Evolutionary conservation across 2,888 invertebrate genomes (phyloP), one percentile per base, ranked within the genome.

Genomic region (Deilephila elpenor): DNA sequence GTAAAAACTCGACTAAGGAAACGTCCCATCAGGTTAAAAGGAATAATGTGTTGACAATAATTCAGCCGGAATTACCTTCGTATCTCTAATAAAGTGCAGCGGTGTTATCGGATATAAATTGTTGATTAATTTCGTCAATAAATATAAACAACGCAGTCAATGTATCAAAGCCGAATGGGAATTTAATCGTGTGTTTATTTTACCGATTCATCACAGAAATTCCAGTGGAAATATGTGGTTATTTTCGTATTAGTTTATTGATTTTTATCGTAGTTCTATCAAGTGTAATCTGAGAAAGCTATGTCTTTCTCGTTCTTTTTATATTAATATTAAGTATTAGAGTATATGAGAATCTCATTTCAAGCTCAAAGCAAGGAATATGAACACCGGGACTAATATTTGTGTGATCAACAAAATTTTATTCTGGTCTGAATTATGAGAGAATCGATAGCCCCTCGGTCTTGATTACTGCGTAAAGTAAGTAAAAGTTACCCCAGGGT

Each of bases 11-110:
- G 20, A 5, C 44, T 25, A 67, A 67, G 17, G 67, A 25, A 67
- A 67, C 25, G 25, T 67, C 67, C 25, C 25, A 25, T 25, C 25
- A 25, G 20, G 25, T 67, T 67, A 67, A 67, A 51, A 67, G 67
- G 67, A 51, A 51, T 67, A 44, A 67, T 67, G 44, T 67, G 67
- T 67, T 25, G 51, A 25, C 44, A 67, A 67, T 67, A 67, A 25
- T 51, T 67, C 67, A 67, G 51, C 14, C 25, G 67, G 25, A 67
- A 67, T 67, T 67, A 25, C 67, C 25, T 51, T 25, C 25, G 44
- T 17, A 11, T 25, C 37, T 62, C 67, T 67, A 67, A 44, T 64
- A 64, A 64, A 67, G 44, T 44, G 25, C 67, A 25, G 14, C 3
- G 14, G 25, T 17, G 25, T 51, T 44, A 67, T 25, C 44, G 25